Percentiles rank a stretch among this genome's conserved stretches.
phyloP scores from a whole-genome alignment of 2,888 invertebrate genomes.

The Cheiracanthium punctorium region DNA sequence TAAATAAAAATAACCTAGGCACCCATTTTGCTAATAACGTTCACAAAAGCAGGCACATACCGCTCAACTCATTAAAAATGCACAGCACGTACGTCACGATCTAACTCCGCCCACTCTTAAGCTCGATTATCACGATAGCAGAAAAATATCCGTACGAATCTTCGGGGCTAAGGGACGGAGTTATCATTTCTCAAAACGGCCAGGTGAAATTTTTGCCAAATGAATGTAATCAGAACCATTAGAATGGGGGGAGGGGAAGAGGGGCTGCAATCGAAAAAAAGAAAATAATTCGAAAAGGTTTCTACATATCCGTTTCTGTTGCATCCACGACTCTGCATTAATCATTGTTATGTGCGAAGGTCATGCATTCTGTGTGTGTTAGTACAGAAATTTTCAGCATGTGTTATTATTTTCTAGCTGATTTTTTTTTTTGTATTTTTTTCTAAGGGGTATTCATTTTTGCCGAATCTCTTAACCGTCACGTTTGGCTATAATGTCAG shows the following conservation, averaged over 20 bases:
- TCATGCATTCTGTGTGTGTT: conserved; percentile 34
- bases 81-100: conserved; percentile 64
- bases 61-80: conserved; percentile 56
- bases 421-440: conserved; percentile 11
- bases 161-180: conserved; percentile 29
- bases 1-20: not conserved
- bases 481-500: conserved; percentile 33
- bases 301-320: conserved; percentile 51
- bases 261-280: not conserved
- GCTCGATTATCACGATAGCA: conserved; percentile 55
- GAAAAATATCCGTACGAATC: conserved; percentile 46
- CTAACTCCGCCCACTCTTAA: conserved; percentile 65
- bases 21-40: conserved; percentile 64
- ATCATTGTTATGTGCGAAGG: conserved; percentile 67
- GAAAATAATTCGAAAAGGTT: conserved; percentile 17
- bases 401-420: conserved; percentile 25
- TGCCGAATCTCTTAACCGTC: conserved; percentile 28
- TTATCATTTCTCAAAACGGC: conserved; percentile 60
- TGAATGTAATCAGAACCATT: conserved; percentile 69
- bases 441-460: conserved; percentile 5
- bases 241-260: conserved; percentile 1
- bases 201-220: conserved; percentile 64
- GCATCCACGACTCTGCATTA: conserved; percentile 58
- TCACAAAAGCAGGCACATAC: conserved; percentile 25
- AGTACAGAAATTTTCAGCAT: conserved; percentile 27